These are phyloP conservation scores for Phaenicophaeus curvirostris DNA, from an alignment of 2,797 vertebrate genomes.

Conservation along the genomic window DNA sequence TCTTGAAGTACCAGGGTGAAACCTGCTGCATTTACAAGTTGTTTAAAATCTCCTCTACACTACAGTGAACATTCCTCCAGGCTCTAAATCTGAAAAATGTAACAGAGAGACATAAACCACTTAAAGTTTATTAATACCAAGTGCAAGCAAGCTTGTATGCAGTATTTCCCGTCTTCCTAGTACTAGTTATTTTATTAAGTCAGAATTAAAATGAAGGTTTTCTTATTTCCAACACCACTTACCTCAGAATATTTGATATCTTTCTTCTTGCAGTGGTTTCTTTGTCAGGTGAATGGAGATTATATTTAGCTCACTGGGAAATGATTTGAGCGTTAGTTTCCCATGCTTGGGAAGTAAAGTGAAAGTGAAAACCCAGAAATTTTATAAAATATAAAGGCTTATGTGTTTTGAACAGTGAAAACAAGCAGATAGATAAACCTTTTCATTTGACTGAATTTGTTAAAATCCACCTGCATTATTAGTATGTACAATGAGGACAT, in stretches of 20 bases:
- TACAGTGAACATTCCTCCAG: not conserved
- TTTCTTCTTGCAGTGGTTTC: not conserved
- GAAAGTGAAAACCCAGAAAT: not conserved
- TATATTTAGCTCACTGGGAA: not conserved
- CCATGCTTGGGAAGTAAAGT: not conserved
- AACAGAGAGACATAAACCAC: not conserved
- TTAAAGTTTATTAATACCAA: not conserved
- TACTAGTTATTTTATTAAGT: not conserved
- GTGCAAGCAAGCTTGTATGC: not conserved
- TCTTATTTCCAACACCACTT: not conserved
- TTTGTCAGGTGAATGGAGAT: not conserved
- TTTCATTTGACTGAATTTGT: not conserved
- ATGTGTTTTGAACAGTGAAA: not conserved
- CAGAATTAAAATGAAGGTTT: not conserved
- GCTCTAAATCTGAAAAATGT: not conserved
- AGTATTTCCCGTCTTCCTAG: not conserved
- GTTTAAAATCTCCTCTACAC: not conserved
- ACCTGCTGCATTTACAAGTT: not conserved
- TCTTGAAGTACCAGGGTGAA: not conserved
- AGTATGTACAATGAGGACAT: not conserved
- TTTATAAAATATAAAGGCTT: not conserved
- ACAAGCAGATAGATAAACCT: not conserved
- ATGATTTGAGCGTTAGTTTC: not conserved
- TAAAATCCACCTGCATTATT: not conserved
- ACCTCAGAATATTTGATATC: not conserved